Evolutionary conservation across 1,140 invertebrate species (phyloP).

Genomic region (Trialeurodes vaporariorum): DNA sequence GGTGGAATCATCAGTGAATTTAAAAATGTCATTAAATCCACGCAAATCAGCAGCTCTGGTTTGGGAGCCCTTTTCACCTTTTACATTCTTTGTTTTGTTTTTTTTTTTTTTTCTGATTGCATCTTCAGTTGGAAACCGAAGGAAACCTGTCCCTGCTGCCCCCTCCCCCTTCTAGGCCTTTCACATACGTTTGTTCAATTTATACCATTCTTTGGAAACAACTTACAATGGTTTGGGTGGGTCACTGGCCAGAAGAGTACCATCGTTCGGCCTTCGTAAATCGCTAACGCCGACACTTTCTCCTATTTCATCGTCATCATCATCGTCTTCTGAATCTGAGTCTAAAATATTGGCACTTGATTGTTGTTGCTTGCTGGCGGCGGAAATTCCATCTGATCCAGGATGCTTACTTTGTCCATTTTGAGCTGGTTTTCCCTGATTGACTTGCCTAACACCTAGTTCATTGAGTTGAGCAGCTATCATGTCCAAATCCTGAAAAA

Average conservation of each 20-base stretch:
- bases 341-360: conserved; percentile 25
- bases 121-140: neutral
- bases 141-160: neutral
- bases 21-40: too few relatives aligned
- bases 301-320: conserved; percentile 34
- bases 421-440: conserved; percentile 16
- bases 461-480: conserved; percentile 87
- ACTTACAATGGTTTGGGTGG: conserved; percentile 92
- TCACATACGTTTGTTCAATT: neutral
- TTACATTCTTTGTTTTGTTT: too few relatives aligned
- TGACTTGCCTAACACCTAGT: conserved; percentile 51
- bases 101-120: too few relatives aligned
- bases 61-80: too few relatives aligned
- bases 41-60: too few relatives aligned
- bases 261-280: conserved; percentile 63
- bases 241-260: conserved; percentile 87
- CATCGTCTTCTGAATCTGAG: conserved; percentile 37
- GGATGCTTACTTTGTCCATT: conserved; percentile 21
- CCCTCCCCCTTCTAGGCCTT: neutral
- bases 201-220: conserved; percentile 6
- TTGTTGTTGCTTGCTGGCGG: conserved; percentile 20
- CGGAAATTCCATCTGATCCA: conserved; percentile 17
- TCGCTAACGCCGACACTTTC: conserved; percentile 42
- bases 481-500: conserved; percentile 75
- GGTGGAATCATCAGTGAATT: too few relatives aligned